Percentiles rank a stretch among this genome's conserved stretches.
Evolutionary conservation across 2,888 invertebrate species (phyloP).

Genomic region (Microctonus aethiopoides): DNA sequence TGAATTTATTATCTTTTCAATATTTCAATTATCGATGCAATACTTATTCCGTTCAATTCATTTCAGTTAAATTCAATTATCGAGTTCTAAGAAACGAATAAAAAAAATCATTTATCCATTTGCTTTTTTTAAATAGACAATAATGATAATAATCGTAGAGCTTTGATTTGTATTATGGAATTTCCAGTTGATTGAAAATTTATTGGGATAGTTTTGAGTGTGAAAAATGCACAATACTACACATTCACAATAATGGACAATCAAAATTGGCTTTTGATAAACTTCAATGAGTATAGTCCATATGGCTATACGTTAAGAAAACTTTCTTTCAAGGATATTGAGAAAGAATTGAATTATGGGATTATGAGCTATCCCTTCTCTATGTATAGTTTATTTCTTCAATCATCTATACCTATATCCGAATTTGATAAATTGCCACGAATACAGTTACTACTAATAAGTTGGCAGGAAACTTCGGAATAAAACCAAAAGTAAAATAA

Average conservation of each 20-base stretch:
- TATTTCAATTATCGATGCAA: not conserved
- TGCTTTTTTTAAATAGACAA: too few species aligned
- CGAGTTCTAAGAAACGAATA: not conserved
- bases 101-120: too few species aligned
- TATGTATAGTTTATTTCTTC: constrained; percentile 17
- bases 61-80: not conserved
- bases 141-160: not conserved
- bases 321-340: constrained; percentile 61
- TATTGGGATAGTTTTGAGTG: too few species aligned
- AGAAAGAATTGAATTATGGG: constrained; percentile 65
- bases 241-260: not conserved
- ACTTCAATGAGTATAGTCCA: constrained; percentile 45
- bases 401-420: too few species aligned
- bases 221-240: not conserved
- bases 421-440: too few species aligned
- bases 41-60: not conserved
- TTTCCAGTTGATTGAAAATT: not conserved
- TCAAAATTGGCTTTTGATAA: constrained; percentile 47
- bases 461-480: too few species aligned
- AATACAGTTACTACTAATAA: too few species aligned
- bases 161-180: not conserved
- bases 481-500: too few species aligned
- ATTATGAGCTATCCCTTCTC: constrained; percentile 39
- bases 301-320: constrained; percentile 43
- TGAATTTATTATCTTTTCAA: not conserved